Conservation (phyloP, 2,888 invertebrate species). For the Drosophila paranaensis region DNA sequence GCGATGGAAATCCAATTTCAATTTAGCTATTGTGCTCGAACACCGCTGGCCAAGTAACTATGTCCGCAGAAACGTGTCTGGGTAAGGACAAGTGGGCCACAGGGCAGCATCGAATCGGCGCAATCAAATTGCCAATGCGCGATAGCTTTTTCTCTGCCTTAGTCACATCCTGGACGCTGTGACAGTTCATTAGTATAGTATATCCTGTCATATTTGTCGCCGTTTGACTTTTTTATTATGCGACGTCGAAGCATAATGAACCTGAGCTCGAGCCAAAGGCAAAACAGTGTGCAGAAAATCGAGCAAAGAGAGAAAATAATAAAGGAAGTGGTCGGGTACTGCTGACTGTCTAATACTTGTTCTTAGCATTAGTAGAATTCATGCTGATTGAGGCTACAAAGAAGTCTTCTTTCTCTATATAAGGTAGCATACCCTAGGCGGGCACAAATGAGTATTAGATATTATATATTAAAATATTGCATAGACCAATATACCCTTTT, state of each 20-base stretch:
- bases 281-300: slow-evolving; percentile 27
- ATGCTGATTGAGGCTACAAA: neutral
- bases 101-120: slow-evolving; percentile 1
- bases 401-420: neutral
- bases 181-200: slow-evolving; percentile 75
- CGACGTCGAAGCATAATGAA: slow-evolving; percentile 47
- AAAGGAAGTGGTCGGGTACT: neutral
- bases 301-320: slow-evolving; percentile 18
- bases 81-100: neutral
- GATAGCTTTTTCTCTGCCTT: slow-evolving; percentile 9
- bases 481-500: neutral
- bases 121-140: slow-evolving; percentile 43
- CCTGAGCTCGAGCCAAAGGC: slow-evolving; percentile 19
- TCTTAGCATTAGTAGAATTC: neutral
- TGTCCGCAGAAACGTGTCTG: neutral
- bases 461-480: neutral
- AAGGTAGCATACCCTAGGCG: neutral
- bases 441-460: too few species aligned
- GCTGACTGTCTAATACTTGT: neutral
- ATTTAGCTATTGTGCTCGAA: slow-evolving; percentile 23
- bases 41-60: slow-evolving; percentile 20
- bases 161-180: slow-evolving; percentile 38
- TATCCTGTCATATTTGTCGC: slow-evolving; percentile 73
- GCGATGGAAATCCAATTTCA: slow-evolving; percentile 46
- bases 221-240: slow-evolving; percentile 68